Base-by-base conservation (phyloP, 2,797 vertebrate genomes). In the Apogon hyalosoma region DNA sequence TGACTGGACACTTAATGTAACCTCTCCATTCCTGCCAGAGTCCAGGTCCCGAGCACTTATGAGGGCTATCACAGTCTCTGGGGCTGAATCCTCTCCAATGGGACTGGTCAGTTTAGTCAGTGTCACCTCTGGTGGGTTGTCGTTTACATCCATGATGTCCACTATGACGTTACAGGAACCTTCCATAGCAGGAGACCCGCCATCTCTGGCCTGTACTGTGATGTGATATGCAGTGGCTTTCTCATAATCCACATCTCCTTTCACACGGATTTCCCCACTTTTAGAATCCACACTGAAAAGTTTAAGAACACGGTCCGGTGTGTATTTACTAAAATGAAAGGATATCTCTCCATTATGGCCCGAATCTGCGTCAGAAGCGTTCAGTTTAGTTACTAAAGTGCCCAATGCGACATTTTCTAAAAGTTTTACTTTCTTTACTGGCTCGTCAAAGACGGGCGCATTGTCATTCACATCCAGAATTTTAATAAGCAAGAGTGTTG, bases 381-480 rank as follows among this genome's bases (percentile, higher is more conserved):
- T 99, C 77, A 99, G 85, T 79, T 63, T 92, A 11, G 96, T 94
- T 24, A 99, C 94, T 85, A 97, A 84, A 39, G 95, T 95, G 56
- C 96, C 97, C 18, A 67, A 28, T 7, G 94, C 93, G 0, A 93
- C 94, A 73, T 98, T 98, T 90, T 99, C 98, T 0, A 84, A 82
- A 47, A 98, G 87, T 21, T 77, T 94, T 11, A 98, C 94, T 73
- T 92, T 96, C 52, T 94, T 95, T 0, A 92, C 91, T 0, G 93
- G 71, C 40, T 92, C 93, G 31, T 94, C 94, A 90, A 98, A 99
- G 28, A 92, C 42, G 1, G 98, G 98, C 0, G 95, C 93, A 0
- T 99, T 99, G 88, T 99, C 98, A 80, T 99, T 99, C 73, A 96
- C 88, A 39, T 99, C 98, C 90, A 97, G 77, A 45, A 98, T 92